Conservation (phyloP, 1,140 invertebrate species). For the Drosophila oshimai region DNA sequence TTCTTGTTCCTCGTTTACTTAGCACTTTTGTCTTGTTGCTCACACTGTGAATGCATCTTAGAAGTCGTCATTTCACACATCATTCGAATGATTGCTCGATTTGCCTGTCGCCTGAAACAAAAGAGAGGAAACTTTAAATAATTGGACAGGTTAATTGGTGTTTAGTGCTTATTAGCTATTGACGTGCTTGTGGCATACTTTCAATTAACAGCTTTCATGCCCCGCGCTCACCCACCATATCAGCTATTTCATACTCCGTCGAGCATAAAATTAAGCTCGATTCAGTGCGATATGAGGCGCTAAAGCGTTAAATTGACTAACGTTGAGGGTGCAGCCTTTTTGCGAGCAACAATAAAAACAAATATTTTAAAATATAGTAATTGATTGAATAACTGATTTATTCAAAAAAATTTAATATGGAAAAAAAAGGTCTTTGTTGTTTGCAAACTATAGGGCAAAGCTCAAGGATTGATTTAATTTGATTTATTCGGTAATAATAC, state of each 20-base stretch:
- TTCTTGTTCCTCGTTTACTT: background rate
- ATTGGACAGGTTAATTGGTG: background rate
- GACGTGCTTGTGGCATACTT: background rate
- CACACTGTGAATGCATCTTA: slow-evolving; percentile 12
- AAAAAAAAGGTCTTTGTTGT: too few relatives aligned
- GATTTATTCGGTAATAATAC: too few relatives aligned
- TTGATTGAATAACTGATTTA: background rate
- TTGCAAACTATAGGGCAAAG: too few relatives aligned
- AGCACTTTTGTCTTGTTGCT: slow-evolving; percentile 27
- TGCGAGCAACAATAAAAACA: background rate
- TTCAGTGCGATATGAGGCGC: slow-evolving; percentile 1
- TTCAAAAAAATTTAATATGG: background rate
- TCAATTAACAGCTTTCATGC: slow-evolving; percentile 34
- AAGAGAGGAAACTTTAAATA: background rate
- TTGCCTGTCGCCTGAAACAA: slow-evolving; percentile 26
- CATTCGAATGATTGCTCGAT: background rate
- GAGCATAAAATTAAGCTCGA: slow-evolving; percentile 47
- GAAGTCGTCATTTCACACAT: slow-evolving; percentile 33
- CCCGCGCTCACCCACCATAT: background rate
- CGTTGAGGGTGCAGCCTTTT: background rate
- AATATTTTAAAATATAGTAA: too few relatives aligned
- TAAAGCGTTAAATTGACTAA: slow-evolving; percentile 8
- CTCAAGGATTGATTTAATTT: too few relatives aligned
- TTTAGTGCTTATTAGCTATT: background rate
- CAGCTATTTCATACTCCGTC: slow-evolving; percentile 59